phyloP scores from a whole-genome alignment of 2,888 invertebrate species.

The Timema podura region DNA sequence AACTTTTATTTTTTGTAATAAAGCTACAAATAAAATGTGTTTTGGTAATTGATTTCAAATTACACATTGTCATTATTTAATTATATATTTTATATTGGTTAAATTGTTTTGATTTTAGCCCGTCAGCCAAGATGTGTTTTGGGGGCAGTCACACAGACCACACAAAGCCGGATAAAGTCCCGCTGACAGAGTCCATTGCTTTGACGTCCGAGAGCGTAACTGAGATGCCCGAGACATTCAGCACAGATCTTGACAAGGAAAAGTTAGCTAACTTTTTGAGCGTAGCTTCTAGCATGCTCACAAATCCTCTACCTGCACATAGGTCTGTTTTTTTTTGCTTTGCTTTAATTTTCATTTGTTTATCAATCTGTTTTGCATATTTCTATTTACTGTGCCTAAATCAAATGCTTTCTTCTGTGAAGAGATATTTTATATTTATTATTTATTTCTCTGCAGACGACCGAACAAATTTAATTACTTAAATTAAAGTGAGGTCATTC shows the following conservation, averaged over 20 bases:
- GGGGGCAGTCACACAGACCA: conserved; percentile 36
- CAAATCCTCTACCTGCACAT: conserved; percentile 24
- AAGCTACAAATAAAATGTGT: neutral
- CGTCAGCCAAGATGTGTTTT: conserved; percentile 54
- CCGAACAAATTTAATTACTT: too few relatives aligned
- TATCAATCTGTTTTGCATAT: too few relatives aligned
- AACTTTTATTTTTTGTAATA: too few relatives aligned
- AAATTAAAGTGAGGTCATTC: too few relatives aligned
- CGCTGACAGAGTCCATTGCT: conserved; percentile 16
- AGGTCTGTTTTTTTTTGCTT: conserved; percentile 35
- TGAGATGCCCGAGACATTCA: conserved; percentile 42
- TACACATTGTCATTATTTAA: neutral
- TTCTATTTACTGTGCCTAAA: too few relatives aligned
- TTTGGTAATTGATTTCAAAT: conserved; percentile 34
- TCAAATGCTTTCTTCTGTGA: too few relatives aligned
- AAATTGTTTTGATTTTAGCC: conserved; percentile 41
- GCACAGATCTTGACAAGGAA: conserved; percentile 40
- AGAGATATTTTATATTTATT: neutral
- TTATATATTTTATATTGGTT: neutral
- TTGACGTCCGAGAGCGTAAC: conserved; percentile 30
- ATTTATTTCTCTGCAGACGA: neutral
- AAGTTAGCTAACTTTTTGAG: conserved; percentile 44
- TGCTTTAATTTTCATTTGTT: conserved; percentile 22
- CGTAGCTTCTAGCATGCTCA: conserved; percentile 32
- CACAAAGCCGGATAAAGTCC: neutral